These are phyloP conservation scores for Carcina quercana DNA, from an alignment of 2,888 invertebrate species.

Conservation along the genomic window DNA sequence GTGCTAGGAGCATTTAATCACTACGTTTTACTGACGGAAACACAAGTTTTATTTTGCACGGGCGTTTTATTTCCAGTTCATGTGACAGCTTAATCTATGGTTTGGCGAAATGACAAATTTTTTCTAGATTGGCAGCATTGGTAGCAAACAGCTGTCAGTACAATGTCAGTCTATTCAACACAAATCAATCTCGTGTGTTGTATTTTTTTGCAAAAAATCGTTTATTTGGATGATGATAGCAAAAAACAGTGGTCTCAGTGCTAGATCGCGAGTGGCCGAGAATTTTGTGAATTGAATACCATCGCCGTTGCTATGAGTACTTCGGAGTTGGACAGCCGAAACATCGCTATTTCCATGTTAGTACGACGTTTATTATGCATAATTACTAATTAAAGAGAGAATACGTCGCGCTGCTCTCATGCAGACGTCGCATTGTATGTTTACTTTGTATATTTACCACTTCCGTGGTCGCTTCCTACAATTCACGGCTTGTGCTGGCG, in stretches of 20 bases:
- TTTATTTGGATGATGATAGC: conserved; percentile 62
- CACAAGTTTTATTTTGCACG: too few species aligned
- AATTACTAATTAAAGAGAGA: conserved; percentile 46
- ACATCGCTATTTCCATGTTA: conserved; percentile 66
- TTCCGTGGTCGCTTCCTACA: conserved; percentile 9
- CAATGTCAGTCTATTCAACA: conserved; percentile 17
- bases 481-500: background rate
- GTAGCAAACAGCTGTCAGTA: conserved; percentile 9
- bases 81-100: background rate
- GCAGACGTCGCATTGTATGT: conserved; percentile 26
- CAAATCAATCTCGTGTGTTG: conserved; percentile 31
- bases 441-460: conserved; percentile 27
- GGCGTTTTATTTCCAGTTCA: background rate
- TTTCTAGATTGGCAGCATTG: conserved; percentile 14
- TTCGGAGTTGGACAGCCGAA: conserved; percentile 64
- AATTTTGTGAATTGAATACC: conserved; percentile 36
- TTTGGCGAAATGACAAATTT: too few species aligned
- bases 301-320: conserved; percentile 51
- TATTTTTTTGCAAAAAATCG: conserved; percentile 51
- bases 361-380: conserved; percentile 39
- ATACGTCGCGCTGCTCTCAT: conserved; percentile 32
- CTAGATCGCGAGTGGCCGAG: conserved; percentile 39
- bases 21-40: too few species aligned
- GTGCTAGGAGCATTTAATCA: too few species aligned
- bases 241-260: conserved; percentile 48